Evolutionary conservation across 2,888 invertebrate genomes (phyloP).

Genomic region (Meliscaeva auricollis): DNA sequence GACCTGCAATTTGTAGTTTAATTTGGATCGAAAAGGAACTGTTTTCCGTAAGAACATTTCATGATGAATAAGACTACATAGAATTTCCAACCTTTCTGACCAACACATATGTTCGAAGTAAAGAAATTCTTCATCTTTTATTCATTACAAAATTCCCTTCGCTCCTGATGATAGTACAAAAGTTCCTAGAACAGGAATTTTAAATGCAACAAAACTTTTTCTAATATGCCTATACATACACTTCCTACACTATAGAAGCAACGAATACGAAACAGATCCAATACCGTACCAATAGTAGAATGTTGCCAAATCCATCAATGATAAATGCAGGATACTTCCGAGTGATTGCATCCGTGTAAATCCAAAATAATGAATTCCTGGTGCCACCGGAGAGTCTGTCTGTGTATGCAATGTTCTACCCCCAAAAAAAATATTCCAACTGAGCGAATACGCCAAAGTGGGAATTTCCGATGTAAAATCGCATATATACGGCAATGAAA

Average conservation of each 20-base stretch:
- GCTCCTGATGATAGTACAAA: background rate
- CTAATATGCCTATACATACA: constrained; percentile 9
- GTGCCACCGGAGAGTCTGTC: constrained; percentile 28
- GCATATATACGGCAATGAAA: background rate
- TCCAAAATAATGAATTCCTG: constrained; percentile 69
- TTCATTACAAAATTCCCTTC: background rate
- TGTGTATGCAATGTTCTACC: constrained; percentile 15
- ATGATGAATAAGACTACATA: too few relatives aligned
- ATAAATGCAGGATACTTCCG: constrained; percentile 73
- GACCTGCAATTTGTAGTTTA: too few relatives aligned
- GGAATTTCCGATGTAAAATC: constrained; percentile 56
- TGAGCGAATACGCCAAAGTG: constrained; percentile 46
- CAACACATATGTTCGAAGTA: too few relatives aligned
- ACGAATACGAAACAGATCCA: background rate
- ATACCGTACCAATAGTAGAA: background rate
- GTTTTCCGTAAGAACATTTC: too few relatives aligned
- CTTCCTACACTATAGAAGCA: background rate
- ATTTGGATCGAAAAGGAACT: too few relatives aligned
- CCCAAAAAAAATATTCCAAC: constrained; percentile 41
- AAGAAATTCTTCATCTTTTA: background rate
- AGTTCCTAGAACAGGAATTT: constrained; percentile 35
- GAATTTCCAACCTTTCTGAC: too few relatives aligned
- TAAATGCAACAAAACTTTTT: constrained; percentile 26
- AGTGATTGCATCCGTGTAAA: constrained; percentile 74
- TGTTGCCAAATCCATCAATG: constrained; percentile 64